These are phyloP conservation scores for Eudyptes chrysolophus DNA, from an alignment of 2,113 vertebrate species.

Conservation along the genomic window DNA sequence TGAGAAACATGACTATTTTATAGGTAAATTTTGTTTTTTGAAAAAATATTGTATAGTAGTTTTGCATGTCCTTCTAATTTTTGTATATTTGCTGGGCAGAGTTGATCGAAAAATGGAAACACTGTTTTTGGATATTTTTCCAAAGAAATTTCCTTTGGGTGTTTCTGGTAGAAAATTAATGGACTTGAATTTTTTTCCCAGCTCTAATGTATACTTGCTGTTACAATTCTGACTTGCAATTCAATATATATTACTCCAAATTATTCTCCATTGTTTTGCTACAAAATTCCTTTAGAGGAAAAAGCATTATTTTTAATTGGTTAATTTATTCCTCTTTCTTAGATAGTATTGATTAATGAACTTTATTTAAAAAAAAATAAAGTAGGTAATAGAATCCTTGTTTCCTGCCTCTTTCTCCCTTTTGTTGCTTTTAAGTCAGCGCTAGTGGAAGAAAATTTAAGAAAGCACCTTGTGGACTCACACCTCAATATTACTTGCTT, in stretches of 20 bases:
- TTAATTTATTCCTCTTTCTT: conserved; percentile 59
- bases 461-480: not conserved
- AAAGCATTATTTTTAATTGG: conserved; percentile 56
- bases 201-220: not conserved
- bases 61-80: not conserved
- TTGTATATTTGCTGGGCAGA: not conserved
- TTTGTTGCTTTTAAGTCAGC: conserved; percentile 45
- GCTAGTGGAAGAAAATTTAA: conserved; percentile 38
- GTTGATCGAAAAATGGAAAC: not conserved
- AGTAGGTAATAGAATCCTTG: conserved; percentile 29
- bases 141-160: not conserved
- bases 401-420: not conserved
- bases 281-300: not conserved
- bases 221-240: not conserved
- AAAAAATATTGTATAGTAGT: not conserved
- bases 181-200: not conserved
- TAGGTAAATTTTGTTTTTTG: not conserved
- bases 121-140: not conserved
- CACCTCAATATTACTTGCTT: conserved; percentile 11
- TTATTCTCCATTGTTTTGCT: not conserved
- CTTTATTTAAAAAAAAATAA: conserved; percentile 35
- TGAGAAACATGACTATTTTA: not conserved
- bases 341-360: conserved; percentile 60
- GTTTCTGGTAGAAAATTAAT: not conserved
- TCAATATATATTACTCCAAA: not conserved